Evolutionary conservation across 2,888 invertebrate genomes (phyloP).

Genomic region (Ptychoptera contaminata): DNA sequence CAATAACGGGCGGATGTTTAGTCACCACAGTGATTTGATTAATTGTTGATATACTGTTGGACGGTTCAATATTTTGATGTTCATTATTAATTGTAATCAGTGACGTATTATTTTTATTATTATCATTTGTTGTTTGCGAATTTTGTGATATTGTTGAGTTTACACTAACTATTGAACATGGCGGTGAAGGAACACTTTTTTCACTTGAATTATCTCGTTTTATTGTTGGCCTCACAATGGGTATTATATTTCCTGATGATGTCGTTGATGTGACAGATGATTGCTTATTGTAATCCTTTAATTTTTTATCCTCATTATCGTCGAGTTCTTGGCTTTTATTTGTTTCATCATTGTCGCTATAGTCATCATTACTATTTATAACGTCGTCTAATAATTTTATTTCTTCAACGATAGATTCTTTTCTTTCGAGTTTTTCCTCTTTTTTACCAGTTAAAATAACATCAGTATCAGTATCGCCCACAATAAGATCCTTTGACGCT

Average conservation of each 20-base stretch:
- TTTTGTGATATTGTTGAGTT: constrained; percentile 29
- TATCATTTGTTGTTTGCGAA: constrained; percentile 19
- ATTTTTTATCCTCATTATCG: too few species aligned
- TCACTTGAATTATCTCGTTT: not conserved
- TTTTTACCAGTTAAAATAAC: not conserved
- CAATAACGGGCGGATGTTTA: constrained; percentile 60
- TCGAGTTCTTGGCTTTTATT: too few species aligned
- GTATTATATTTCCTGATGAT: not conserved
- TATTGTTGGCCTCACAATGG: not conserved
- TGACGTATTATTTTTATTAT: constrained; percentile 20
- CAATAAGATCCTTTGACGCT: not conserved
- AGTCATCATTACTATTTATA: too few species aligned
- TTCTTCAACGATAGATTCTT: too few species aligned
- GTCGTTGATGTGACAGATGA: constrained; percentile 10
- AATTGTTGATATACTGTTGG: constrained; percentile 55
- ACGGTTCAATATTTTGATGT: constrained; percentile 37
- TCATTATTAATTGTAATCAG: constrained; percentile 16
- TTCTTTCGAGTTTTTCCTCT: too few species aligned
- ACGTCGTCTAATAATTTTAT: too few species aligned
- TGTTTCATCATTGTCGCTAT: too few species aligned
- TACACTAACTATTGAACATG: not conserved
- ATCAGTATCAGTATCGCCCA: not conserved
- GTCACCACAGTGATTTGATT: constrained; percentile 72
- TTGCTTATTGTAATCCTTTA: not conserved
- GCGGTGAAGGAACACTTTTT: not conserved